phyloP scores from a whole-genome alignment of 2,797 vertebrate genomes.

The Gymnoscopelus microlampas region DNA sequence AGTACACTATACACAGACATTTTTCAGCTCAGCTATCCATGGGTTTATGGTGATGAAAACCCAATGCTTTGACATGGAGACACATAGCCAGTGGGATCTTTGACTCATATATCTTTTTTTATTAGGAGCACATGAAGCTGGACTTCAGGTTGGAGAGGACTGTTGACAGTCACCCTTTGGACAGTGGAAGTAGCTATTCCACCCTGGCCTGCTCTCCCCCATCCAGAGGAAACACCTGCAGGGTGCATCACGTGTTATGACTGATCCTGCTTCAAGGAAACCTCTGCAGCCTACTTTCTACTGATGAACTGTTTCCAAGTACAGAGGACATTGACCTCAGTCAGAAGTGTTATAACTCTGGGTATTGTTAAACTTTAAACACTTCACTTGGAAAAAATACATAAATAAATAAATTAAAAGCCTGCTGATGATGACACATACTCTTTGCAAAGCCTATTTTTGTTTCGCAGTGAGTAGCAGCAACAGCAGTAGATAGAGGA shows the following conservation, averaged over 20 bases:
- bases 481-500: conserved; percentile 27
- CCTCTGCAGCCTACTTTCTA: conserved; percentile 34
- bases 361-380: conserved; percentile 60
- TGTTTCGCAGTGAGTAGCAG: conserved; percentile 11
- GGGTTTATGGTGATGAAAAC: conserved; percentile 14
- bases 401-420: conserved; percentile 8
- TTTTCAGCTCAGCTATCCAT: conserved; percentile 7
- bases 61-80: conserved; percentile 43
- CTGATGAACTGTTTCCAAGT: conserved; percentile 55
- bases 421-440: conserved; percentile 31
- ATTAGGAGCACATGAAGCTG: conserved; percentile 43
- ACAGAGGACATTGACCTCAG: conserved; percentile 39
- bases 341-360: conserved; percentile 50
- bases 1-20: conserved; percentile 21
- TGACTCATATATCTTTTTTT: conserved; percentile 28
- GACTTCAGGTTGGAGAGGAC: conserved; percentile 47
- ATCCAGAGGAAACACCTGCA: conserved; percentile 76
- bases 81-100: conserved; percentile 36
- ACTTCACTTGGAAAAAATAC: conserved; percentile 15
- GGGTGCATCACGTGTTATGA: conserved; percentile 48
- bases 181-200: conserved; percentile 42
- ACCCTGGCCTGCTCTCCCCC: conserved; percentile 35
- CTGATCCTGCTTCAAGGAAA: conserved; percentile 27
- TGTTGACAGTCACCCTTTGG: conserved; percentile 53
- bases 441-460: conserved; percentile 19